Evolutionary conservation across 2,888 invertebrate species (phyloP).

Genomic region (Hydropsyche betteni): DNA sequence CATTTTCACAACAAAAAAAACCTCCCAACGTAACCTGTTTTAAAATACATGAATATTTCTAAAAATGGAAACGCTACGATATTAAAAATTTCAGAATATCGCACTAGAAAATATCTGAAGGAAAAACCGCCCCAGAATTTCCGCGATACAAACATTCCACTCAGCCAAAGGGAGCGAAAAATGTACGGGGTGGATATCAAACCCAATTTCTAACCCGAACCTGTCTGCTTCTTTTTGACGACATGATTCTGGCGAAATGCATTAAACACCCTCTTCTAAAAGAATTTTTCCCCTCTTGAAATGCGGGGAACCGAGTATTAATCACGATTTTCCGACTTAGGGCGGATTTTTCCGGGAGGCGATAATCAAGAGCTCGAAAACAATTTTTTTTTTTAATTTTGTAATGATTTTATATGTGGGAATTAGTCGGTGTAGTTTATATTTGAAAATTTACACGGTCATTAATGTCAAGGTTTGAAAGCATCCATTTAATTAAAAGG

Average conservation of each 20-base stretch:
- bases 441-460: too few species aligned
- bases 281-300: background rate
- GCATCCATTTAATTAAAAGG: too few species aligned
- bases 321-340: background rate
- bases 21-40: too few species aligned
- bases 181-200: background rate
- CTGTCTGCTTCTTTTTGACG: conserved; percentile 5
- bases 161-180: background rate
- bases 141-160: background rate
- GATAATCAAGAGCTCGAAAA: too few species aligned
- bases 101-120: background rate
- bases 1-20: too few species aligned
- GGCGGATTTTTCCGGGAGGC: too few species aligned
- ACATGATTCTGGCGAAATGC: background rate
- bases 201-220: background rate
- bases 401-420: too few species aligned
- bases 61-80: too few species aligned
- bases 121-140: background rate
- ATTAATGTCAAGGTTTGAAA: too few species aligned
- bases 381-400: too few species aligned
- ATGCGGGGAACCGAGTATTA: background rate
- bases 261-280: conserved; percentile 4
- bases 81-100: background rate
- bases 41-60: too few species aligned
- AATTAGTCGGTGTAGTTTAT: too few species aligned